Percentiles rank a stretch among this genome's conserved stretches.
These are phyloP conservation scores for Tachina fera DNA, from an alignment of 2,888 invertebrate genomes.

Conservation along the genomic window DNA sequence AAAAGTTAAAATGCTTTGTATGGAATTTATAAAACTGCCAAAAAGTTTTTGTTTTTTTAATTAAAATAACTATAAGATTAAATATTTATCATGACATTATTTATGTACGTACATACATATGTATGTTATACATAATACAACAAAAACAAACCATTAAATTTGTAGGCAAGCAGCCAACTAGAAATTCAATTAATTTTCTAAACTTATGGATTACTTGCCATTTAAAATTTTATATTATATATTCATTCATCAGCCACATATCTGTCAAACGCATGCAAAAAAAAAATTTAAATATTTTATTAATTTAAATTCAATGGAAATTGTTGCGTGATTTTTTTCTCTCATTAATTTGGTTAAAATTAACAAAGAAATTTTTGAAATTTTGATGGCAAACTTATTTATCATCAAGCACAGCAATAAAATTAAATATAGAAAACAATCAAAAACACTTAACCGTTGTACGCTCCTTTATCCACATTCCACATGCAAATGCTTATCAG, in stretches of 20 bases:
- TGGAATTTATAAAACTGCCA: no score
- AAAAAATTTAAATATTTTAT: not conserved
- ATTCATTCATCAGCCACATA: not conserved
- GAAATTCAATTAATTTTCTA: not conserved
- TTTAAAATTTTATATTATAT: not conserved
- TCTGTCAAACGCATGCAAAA: not conserved
- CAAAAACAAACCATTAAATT: no score
- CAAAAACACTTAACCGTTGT: not conserved
- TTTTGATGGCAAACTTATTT: not conserved
- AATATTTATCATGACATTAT: no score
- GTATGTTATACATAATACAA: no score
- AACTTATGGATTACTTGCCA: not conserved
- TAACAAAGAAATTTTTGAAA: not conserved
- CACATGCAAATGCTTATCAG: not conserved
- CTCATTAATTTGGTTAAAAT: constrained; percentile 18
- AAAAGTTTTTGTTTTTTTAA: no score
- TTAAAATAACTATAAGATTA: no score
- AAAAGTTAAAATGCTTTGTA: no score
- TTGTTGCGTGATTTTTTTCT: not conserved
- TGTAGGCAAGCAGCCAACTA: not conserved
- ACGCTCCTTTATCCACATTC: not conserved
- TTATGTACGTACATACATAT: no score
- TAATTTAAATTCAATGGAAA: not conserved
- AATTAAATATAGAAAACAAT: not conserved
- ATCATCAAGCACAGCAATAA: not conserved